These are phyloP conservation scores for Pycnomerus fuliginosus DNA, from an alignment of 2,888 invertebrate genomes.

Conservation along the genomic window DNA sequence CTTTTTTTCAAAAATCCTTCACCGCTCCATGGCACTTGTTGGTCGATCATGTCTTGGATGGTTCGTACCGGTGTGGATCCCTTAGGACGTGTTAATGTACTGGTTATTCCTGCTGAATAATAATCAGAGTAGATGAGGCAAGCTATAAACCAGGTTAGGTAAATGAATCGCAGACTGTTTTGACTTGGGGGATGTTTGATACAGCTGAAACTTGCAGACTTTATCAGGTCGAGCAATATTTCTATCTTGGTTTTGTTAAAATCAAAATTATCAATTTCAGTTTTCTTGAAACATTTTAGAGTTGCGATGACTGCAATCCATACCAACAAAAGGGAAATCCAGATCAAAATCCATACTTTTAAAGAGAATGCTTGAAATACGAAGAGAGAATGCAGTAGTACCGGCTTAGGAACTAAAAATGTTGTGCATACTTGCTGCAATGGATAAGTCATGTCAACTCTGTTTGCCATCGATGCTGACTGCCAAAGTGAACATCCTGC, in stretches of 20 bases:
- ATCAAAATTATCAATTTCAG: no score
- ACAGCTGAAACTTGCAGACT: constrained; percentile 6
- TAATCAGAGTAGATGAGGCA: constrained; percentile 21
- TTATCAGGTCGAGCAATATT: constrained; percentile 12
- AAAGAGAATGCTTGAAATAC: constrained; percentile 23
- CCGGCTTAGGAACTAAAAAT: constrained; percentile 30
- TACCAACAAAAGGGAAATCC: not conserved
- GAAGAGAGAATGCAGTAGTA: constrained; percentile 19
- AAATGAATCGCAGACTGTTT: constrained; percentile 10
- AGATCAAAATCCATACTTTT: constrained; percentile 10
- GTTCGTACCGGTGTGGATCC: constrained; percentile 15
- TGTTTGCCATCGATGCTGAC: not conserved
- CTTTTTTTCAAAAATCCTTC: no score
- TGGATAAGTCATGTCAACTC: constrained; percentile 12
- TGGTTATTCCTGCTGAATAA: constrained; percentile 28
- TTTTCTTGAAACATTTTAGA: no score
- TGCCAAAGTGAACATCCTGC: constrained; percentile 14
- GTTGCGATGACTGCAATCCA: no score
- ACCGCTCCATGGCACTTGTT: constrained; percentile 24
- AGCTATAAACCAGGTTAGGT: constrained; percentile 18
- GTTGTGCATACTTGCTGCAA: constrained; percentile 25
- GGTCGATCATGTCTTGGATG: constrained; percentile 25
- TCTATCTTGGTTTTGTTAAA: constrained; percentile 1
- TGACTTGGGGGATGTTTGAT: constrained; percentile 6
- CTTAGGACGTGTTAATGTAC: constrained; percentile 22